Base-by-base conservation (phyloP, 2,797 vertebrate species). In the Typhlichthys eigenmanni region DNA sequence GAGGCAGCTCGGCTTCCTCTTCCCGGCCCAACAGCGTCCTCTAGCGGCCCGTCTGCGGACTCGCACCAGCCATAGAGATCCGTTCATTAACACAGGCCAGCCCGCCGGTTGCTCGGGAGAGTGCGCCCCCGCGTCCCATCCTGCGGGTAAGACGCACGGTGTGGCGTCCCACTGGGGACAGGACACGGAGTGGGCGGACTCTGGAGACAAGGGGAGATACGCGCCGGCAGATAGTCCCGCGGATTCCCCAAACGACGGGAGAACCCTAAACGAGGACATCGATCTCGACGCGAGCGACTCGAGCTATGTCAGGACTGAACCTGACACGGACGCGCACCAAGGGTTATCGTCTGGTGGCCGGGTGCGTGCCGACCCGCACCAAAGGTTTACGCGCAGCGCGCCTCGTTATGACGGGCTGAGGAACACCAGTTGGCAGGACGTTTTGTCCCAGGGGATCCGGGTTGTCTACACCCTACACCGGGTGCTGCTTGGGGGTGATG, bases 31-130 rank as follows among this genome's bases (percentile, higher is more conserved):
- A 81, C 89, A 92, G 48, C 94, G 90, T 87, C 93, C 87, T 74
- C 91, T 90, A 80, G 93, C 89, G 88, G 88, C 78, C 43, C 88
- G 82, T 38, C 81, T 87, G 55, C 88, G 82, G 70, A 85, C 79
- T 14, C 78, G 84, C 83, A 79, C 68, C 8, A 79, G 75, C 60
- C 68, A 76, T 13, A 68, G 66, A 70, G 78, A 73, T 58, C 68
- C 51, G 63, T 58, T 65, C 66, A 0, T 57, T 24, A 58, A 62
- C 0, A 34, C 5, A 53, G 79, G 78, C 77, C 75, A 78, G 70
- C 50, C 75, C 14, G 83, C 51, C 67, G 73, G 65, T 12, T 88
- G 87, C 47, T 62, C 72, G 7, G 86, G 78, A 67, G 83, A 68
- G 3, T 88, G 88, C 68, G 47, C 57, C 63, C 76, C 72, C n/a